Percentiles rank a stretch among this genome's conserved stretches.
phyloP scores from a whole-genome alignment of 2,888 invertebrate genomes.

The Heliconius aoede region DNA sequence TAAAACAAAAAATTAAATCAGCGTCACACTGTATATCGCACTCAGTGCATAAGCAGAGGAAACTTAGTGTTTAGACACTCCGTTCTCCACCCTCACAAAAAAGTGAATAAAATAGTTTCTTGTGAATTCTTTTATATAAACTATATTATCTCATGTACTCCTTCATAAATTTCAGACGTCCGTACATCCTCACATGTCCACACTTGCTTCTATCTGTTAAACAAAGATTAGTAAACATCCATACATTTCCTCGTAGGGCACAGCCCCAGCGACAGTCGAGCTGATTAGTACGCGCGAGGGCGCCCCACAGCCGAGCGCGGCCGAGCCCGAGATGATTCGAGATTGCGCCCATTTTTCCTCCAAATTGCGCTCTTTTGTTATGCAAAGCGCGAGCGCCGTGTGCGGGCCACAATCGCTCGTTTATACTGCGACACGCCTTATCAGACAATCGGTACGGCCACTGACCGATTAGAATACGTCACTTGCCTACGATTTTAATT shows the following conservation, averaged over 20 bases:
- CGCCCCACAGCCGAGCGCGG: slow-evolving; percentile 57
- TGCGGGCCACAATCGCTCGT: slow-evolving; percentile 78
- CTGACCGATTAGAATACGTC: slow-evolving; percentile 82
- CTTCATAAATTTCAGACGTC: too few relatives aligned
- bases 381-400: slow-evolving; percentile 82
- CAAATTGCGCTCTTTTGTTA: slow-evolving; percentile 83
- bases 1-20: too few relatives aligned
- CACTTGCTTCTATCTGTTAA: neutral
- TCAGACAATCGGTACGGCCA: slow-evolving; percentile 74
- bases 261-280: slow-evolving; percentile 36
- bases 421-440: slow-evolving; percentile 76
- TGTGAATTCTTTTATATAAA: too few relatives aligned
- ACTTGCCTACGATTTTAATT: slow-evolving; percentile 53
- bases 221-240: slow-evolving; percentile 24
- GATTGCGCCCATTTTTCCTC: slow-evolving; percentile 81
- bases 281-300: slow-evolving; percentile 62
- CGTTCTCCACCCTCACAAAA: too few relatives aligned
- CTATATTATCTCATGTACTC: too few relatives aligned
- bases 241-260: slow-evolving; percentile 34
- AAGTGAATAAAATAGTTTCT: too few relatives aligned
- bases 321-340: slow-evolving; percentile 68
- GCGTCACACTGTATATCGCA: too few relatives aligned
- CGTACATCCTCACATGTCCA: neutral
- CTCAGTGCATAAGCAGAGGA: too few relatives aligned
- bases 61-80: too few relatives aligned